A percentile compares a stretch with the other conserved stretches of the same genome.
These are phyloP conservation scores for Bolinopsis microptera DNA, from an alignment of 37 sponge, comb jelly and placozoan species.

Conservation along the genomic window DNA sequence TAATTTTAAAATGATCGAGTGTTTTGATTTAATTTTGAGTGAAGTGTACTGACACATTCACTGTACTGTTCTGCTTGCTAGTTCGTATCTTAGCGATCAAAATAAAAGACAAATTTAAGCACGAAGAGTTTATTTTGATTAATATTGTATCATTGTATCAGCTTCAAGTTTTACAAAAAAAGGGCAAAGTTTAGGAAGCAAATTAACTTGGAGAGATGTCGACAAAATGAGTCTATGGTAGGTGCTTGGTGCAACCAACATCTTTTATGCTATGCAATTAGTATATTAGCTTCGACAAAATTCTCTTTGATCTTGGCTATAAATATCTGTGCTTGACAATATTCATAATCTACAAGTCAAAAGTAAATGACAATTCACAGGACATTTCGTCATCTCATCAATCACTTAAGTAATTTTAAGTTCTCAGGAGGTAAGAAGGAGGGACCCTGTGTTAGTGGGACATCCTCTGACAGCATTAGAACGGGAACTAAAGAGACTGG, in stretches of 20 bases:
- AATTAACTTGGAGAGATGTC: neutral
- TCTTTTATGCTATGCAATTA: too few relatives aligned
- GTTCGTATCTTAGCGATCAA: neutral
- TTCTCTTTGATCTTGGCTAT: too few relatives aligned
- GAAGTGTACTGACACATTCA: neutral
- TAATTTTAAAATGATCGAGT: too few relatives aligned
- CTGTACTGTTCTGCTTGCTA: neutral
- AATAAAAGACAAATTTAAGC: neutral
- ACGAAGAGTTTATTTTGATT: neutral
- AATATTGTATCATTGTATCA: neutral
- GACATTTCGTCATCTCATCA: too few relatives aligned
- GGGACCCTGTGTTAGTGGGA: slow-evolving; percentile 41
- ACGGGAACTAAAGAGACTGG: slow-evolving; percentile 36
- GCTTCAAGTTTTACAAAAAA: neutral
- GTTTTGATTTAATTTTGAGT: neutral
- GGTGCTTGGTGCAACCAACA: too few relatives aligned
- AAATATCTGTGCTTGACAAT: too few relatives aligned
- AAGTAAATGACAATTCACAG: too few relatives aligned
- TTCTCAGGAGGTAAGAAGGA: neutral
- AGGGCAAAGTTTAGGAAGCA: neutral
- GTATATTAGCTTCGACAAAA: too few relatives aligned
- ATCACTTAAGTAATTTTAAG: too few relatives aligned
- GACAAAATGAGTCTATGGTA: neutral
- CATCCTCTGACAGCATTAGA: slow-evolving; percentile 44
- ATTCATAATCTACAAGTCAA: too few relatives aligned